Percentiles rank a stretch among this genome's conserved stretches.
These are phyloP conservation scores for Cheilosia vulpina DNA, from an alignment of 2,888 invertebrate genomes.

Conservation along the genomic window DNA sequence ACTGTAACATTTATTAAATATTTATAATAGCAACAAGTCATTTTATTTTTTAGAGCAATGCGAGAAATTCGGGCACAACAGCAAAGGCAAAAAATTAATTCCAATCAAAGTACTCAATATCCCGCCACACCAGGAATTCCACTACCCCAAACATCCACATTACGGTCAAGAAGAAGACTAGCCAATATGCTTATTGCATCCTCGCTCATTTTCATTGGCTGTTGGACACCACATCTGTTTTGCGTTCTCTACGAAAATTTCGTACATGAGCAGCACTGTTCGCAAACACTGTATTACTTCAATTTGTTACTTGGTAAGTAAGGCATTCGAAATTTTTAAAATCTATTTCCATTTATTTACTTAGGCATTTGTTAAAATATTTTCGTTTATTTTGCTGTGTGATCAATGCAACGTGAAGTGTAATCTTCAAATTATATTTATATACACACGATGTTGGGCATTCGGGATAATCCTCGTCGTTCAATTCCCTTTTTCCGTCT, in stretches of 20 bases:
- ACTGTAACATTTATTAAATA: too few species aligned
- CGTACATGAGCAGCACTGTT: constrained; percentile 82
- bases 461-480: too few species aligned
- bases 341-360: not conserved
- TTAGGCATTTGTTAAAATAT: not conserved
- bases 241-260: constrained; percentile 86
- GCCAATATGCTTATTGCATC: constrained; percentile 90
- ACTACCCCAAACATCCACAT: constrained; percentile 87
- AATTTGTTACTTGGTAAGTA: constrained; percentile 84
- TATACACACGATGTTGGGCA: too few species aligned
- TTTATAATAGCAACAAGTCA: not conserved
- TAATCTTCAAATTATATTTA: too few species aligned
- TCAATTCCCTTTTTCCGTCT: too few species aligned
- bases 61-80: constrained; percentile 82
- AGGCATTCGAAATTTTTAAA: not conserved
- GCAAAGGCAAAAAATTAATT: constrained; percentile 80
- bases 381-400: not conserved
- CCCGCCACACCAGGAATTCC: constrained; percentile 85
- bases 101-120: constrained; percentile 76
- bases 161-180: constrained; percentile 88
- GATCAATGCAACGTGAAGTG: too few species aligned
- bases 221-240: constrained; percentile 92
- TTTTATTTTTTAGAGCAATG: constrained; percentile 80
- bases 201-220: constrained; percentile 89
- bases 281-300: constrained; percentile 82